Evolutionary conservation across 1,140 invertebrate genomes (phyloP).

Genomic region (Pseudobourletiella spinata): DNA sequence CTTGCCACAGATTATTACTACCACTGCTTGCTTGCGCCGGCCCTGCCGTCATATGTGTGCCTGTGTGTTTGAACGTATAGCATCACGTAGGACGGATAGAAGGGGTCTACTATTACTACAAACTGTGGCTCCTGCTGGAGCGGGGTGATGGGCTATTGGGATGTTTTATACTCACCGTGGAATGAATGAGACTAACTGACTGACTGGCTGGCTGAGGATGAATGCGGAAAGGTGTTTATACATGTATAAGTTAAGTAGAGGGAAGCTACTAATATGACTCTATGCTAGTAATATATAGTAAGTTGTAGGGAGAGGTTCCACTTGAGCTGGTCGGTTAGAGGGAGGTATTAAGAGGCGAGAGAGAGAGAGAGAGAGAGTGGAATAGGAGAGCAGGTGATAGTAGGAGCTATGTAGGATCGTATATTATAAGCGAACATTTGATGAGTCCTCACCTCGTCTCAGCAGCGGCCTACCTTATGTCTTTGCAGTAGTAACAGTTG

Average conservation of each 20-base stretch:
- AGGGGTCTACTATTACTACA: no score
- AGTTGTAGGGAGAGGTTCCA: background rate
- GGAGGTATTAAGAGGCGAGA: conserved; percentile 2
- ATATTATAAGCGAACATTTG: background rate
- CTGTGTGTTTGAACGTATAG: no score
- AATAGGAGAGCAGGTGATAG: conserved; percentile 1
- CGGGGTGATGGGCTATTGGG: background rate
- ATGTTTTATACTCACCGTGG: background rate
- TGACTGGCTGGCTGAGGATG: no score
- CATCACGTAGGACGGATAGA: no score
- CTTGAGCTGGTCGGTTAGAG: conserved; percentile 7
- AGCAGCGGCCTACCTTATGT: background rate
- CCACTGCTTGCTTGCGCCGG: no score
- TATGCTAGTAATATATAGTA: no score
- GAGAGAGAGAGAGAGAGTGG: conserved; percentile 1
- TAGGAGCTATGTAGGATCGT: background rate
- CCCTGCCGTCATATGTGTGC: no score
- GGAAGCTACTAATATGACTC: background rate
- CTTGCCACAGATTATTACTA: no score
- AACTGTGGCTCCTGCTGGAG: no score
- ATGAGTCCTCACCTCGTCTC: background rate
- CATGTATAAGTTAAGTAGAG: no score
- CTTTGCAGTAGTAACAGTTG: background rate
- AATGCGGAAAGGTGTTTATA: conserved; percentile 6
- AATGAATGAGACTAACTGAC: conserved; percentile 17